A percentile compares a stretch with the other conserved stretches of the same genome.
phyloP scores from a whole-genome alignment of 2,888 invertebrate species.

The Acrocyrtus sp. region DNA sequence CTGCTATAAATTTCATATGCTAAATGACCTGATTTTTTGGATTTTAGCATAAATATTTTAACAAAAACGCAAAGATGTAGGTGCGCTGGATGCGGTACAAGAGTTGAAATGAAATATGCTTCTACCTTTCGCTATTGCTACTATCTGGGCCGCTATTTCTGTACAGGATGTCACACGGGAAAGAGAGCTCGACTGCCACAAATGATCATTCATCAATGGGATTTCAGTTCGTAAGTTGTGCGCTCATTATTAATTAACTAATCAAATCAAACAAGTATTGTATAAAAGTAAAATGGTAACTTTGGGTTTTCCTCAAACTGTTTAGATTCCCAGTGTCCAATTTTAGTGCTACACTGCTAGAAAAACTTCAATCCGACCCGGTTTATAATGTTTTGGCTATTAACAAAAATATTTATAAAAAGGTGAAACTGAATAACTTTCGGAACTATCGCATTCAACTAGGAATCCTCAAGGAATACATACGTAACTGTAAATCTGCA shows the following conservation, averaged over 20 bases:
- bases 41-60: slow-evolving; percentile 72
- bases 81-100: slow-evolving; percentile 88
- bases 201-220: slow-evolving; percentile 74
- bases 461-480: slow-evolving; percentile 76
- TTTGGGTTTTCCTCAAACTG: slow-evolving; percentile 54
- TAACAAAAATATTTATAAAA: slow-evolving; percentile 75
- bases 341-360: slow-evolving; percentile 80
- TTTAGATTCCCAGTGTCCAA: slow-evolving; percentile 82
- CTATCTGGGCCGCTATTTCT: slow-evolving; percentile 86
- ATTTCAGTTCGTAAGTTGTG: slow-evolving; percentile 71
- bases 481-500: slow-evolving; percentile 76
- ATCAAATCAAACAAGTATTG: not conserved
- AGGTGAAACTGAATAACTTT: slow-evolving; percentile 73
- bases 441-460: slow-evolving; percentile 75
- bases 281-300: slow-evolving; percentile 1
- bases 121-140: slow-evolving; percentile 83
- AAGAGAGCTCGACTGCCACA: slow-evolving; percentile 78
- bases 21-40: slow-evolving; percentile 36
- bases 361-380: slow-evolving; percentile 81
- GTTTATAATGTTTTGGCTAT: slow-evolving; percentile 79
- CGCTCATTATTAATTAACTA: not conserved
- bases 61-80: slow-evolving; percentile 80
- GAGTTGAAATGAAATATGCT: slow-evolving; percentile 77
- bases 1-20: not conserved
- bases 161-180: slow-evolving; percentile 86